Conservation (phyloP, 2,888 invertebrate species). For the Melieria crassipennis region DNA sequence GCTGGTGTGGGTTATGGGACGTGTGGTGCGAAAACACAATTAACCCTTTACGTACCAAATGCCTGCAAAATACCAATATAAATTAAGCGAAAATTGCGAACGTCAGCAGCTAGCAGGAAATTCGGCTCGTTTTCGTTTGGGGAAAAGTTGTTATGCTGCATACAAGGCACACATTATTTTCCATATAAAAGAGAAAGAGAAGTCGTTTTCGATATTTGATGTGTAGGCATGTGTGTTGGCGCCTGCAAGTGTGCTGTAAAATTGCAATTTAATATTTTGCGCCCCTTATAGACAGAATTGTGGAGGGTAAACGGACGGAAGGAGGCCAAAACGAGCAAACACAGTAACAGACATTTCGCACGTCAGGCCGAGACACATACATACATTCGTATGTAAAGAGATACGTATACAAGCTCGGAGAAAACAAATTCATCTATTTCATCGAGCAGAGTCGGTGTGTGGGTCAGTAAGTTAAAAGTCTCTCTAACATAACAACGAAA, state of each 20-base stretch:
- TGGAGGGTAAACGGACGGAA: no score
- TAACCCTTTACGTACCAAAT: constrained; percentile 28
- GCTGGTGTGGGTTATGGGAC: not conserved
- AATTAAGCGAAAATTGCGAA: not conserved
- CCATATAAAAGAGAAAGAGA: not conserved
- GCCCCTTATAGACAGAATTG: no score
- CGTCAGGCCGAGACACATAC: no score
- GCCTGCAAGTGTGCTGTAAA: constrained; percentile 24
- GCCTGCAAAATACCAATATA: constrained; percentile 10
- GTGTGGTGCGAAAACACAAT: not conserved
- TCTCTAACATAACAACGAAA: no score
- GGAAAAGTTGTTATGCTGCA: not conserved
- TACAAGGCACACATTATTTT: not conserved
- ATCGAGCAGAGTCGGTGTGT: no score
- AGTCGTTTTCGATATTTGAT: not conserved
- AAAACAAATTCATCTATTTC: no score
- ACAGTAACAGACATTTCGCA: no score
- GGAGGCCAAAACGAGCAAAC: no score
- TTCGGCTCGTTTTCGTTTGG: not conserved
- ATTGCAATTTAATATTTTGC: constrained; percentile 18
- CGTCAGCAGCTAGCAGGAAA: not conserved
- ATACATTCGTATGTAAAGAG: no score
- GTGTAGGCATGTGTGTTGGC: not conserved
- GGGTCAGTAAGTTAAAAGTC: no score
- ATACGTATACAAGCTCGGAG: no score